Conservation (phyloP, 1,140 invertebrate species). For the Acromyrmex charruanus region DNA sequence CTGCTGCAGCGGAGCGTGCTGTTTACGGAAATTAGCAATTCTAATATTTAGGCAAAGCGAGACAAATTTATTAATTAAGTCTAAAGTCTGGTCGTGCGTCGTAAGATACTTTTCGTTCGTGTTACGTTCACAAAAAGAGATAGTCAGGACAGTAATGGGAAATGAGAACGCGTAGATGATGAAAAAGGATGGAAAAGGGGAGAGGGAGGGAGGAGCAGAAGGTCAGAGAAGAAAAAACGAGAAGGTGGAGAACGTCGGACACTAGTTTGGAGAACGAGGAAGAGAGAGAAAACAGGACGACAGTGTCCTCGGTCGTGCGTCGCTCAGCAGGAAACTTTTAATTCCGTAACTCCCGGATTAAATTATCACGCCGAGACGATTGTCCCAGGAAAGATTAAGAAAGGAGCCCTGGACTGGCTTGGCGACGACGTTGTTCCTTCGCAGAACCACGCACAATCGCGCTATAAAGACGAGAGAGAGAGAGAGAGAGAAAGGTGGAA, state of each 20-base stretch:
- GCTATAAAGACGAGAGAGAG: not conserved
- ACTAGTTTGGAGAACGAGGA: constrained; percentile 36
- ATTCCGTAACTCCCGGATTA: constrained; percentile 84
- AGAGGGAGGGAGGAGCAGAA: constrained; percentile 2
- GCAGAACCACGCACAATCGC: constrained; percentile 67
- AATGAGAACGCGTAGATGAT: constrained; percentile 19
- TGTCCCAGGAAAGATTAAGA: constrained; percentile 83
- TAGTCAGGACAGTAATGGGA: not conserved
- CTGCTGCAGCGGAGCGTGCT: constrained; percentile 51
- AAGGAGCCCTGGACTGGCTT: constrained; percentile 73
- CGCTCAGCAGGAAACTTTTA: constrained; percentile 84
- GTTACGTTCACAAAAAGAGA: constrained; percentile 31
- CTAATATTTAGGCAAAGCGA: constrained; percentile 73
- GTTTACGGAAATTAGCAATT: constrained; percentile 81
- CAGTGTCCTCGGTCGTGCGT: constrained; percentile 70
- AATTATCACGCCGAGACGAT: constrained; percentile 83
- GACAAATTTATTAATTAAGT: constrained; percentile 80
- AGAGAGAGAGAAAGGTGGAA: not conserved
- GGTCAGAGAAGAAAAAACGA: not conserved
- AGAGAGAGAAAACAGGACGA: constrained; percentile 6
- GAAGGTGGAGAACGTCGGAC: constrained; percentile 21
- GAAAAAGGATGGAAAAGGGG: not conserved
- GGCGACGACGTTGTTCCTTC: constrained; percentile 67
- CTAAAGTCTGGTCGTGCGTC: constrained; percentile 51
- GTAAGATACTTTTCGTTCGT: constrained; percentile 30